Evolutionary conservation across 92 coral and sea anemone species (phyloP), one percentile per base, ranked within the genome.

Genomic region (Zoanthus sansibaricus): DNA sequence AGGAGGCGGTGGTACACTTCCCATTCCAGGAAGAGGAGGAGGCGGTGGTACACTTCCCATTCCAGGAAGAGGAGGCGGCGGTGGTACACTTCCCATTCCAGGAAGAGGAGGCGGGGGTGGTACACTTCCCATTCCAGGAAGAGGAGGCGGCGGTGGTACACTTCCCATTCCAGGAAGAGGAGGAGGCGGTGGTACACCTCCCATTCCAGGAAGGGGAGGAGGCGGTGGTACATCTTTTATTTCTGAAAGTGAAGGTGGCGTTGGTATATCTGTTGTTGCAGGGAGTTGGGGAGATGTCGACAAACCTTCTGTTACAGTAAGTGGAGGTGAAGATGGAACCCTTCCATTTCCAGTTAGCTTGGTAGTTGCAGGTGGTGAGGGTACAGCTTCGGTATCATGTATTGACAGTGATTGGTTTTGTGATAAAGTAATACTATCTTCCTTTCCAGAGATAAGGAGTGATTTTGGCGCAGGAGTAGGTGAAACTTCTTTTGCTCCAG

Each of bases 1-100:
- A 5, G 98, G 98, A 0, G 96, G 98, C 6, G 94, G 95, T 11
- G 97, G 98, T 0, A 87, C 88, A 0, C 98, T 95, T 0, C 91
- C 94, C 93, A 93, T 79, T 0, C 95, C 90, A 7, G 93, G 93
- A 0, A 88, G 62, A 9, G 92, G 96, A 0, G 96, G 92, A 6
- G 95, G 95, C 6, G 92, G 93, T 5, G 97, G 95, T 3, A 90
- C 84, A 0, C 95, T 92, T 0, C 88, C 90, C 90, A 90, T 86
- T 3, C 95, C 98, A 0, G 93, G 93, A 1, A 75, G 68, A 32
- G 93, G 93, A 6, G 93, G 94, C 0, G 90, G 93, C 3, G 88
- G 88, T 8, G 94, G 91, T 7, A 86, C 83, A 3, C 89, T 85
- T 5, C 75, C 85, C 90, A 76, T 61, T 0, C 75, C 72, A 0